Percentiles rank a stretch among this genome's conserved stretches.
phyloP scores from a whole-genome alignment of 2,113 vertebrate species.

The Notechis scutatus region DNA sequence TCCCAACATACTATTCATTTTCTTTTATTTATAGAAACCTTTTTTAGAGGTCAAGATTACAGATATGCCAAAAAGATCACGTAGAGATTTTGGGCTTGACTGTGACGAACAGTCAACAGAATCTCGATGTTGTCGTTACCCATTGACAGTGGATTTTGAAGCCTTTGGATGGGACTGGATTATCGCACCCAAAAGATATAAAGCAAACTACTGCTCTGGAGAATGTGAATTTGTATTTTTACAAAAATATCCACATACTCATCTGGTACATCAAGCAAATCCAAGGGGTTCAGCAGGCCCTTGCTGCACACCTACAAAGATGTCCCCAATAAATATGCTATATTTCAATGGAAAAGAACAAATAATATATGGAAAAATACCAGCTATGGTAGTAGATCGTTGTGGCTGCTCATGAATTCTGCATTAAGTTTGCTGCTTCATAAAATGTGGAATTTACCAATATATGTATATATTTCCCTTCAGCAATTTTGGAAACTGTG shows the following conservation, averaged over 20 bases:
- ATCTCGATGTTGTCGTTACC: conserved; percentile 93
- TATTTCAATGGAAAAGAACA: conserved; percentile 97
- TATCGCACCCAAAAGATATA: conserved; percentile 98
- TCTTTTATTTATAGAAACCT: conserved; percentile 79
- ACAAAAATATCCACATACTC: conserved; percentile 97
- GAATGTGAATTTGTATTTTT: conserved; percentile 97
- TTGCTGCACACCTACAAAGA: conserved; percentile 97
- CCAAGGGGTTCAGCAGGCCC: conserved; percentile 90
- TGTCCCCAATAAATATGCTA: conserved; percentile 99
- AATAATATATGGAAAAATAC: conserved; percentile 98
- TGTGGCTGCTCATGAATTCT: conserved; percentile 92
- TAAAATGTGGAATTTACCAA: conserved; percentile 44
- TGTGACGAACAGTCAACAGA: conserved; percentile 93
- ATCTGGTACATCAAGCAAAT: conserved; percentile 95
- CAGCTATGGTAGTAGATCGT: conserved; percentile 97
- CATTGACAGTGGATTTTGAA: conserved; percentile 96
- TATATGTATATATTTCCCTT: conserved; percentile 37
- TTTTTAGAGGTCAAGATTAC: conserved; percentile 97
- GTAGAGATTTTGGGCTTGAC: conserved; percentile 91
- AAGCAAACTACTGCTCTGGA: conserved; percentile 97
- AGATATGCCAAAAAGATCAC: conserved; percentile 82
- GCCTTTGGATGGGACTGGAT: conserved; percentile 99
- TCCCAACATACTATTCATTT: conserved; percentile 1
- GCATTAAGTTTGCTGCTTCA: background rate
- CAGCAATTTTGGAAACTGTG: conserved; percentile 69